Base-by-base conservation (phyloP, 2,888 invertebrate species). In the Mechanitis mazaeus region DNA sequence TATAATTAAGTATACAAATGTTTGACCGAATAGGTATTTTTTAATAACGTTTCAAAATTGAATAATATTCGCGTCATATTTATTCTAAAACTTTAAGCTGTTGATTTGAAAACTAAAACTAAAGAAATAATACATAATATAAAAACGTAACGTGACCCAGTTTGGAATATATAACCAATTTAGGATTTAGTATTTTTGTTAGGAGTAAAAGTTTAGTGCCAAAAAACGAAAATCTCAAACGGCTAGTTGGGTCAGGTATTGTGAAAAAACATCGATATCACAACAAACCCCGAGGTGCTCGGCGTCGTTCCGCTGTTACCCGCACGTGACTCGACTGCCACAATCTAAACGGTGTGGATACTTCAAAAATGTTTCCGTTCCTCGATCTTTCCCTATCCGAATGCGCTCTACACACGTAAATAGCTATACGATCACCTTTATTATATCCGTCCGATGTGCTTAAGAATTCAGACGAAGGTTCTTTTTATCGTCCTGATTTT, bases 351-450 rank as follows among this genome's bases (percentile, higher is more conserved):
- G 80, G 81, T 81, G 69, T 78, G 81, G 82, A 85, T 86, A 86
- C 86, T 86, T 83, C 81, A 78, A 77, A 86, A 86, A 87, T 83
- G 85, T 85, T 87, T 84, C 84, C 84, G 81, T 84, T 85, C 80
- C 79, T 79, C 81, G 84, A 83, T 85, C 83, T 85, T 85, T 84
- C 79, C 77, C 82, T 81, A 78, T 76, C 75, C 77, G 79, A 85
- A 83, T 79, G 79, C 77, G 76, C 80, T 81, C 80, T 81, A 83
- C 81, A 82, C 80, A 81, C 83, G 80, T 84, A 84, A 83, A 84
- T 81, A 83, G 79, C 79, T 81, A 82, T 80, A 80, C 78, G 78
- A 81, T 79, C 80, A 72, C 78, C 79, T 78, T 80, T 78, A 81
- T 80, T 80, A 75, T 70, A 75, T 75, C 75, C 76, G 75, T 78